Base-by-base conservation (phyloP, 1,140 invertebrate genomes). In the Potamilus streckersoni region DNA sequence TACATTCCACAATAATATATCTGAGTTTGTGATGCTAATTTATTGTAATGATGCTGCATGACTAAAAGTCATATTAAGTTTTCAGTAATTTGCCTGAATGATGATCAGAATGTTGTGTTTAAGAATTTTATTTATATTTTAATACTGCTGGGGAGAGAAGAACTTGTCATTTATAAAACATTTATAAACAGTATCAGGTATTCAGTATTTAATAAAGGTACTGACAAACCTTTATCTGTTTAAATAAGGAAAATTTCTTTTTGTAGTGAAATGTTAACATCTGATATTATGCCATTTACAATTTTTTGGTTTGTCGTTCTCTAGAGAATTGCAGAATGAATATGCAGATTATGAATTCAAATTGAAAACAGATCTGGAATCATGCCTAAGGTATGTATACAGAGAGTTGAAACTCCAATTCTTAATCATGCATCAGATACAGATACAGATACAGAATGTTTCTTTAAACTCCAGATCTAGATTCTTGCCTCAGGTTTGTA, bases 251-350 rank as follows among this genome's bases (percentile, higher is more conserved):
- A 31, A 17, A 49, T 66, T 13, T 49, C 55, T 49, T 11, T 49
- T 17, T 2, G 19, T 66, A 16, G n/a, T 2, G 19, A 73, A 49
- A 17, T 55, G 8, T n/a, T 23, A 14, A 14, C 31, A 14, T 12
- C 55, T 55, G 23, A 55, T 56, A n/a, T 20, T 15, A 55, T 56
- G 1, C 19, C 27, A 62, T 70, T 13, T 70, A 31, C 16, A 8
- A 8, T 49, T 49, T 49, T 6, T 6, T 49, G 38, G 38, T 49
- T 78, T 67, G 20, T 63, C 31, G 6, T 27, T 23, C 81, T 79
- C 2, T 78, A 87, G 85, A 57, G 73, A 79, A 19, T 67, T 87
- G 67, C 86, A 87, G 61, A 76, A 86, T 65, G 85, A 86, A 61
- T 83, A 83, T 74, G 67, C 79, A 20, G 83, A 83, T 57, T 87